Evolutionary conservation across 2,113 vertebrate species (phyloP).

Genomic region (Planiliza haematocheilus): DNA sequence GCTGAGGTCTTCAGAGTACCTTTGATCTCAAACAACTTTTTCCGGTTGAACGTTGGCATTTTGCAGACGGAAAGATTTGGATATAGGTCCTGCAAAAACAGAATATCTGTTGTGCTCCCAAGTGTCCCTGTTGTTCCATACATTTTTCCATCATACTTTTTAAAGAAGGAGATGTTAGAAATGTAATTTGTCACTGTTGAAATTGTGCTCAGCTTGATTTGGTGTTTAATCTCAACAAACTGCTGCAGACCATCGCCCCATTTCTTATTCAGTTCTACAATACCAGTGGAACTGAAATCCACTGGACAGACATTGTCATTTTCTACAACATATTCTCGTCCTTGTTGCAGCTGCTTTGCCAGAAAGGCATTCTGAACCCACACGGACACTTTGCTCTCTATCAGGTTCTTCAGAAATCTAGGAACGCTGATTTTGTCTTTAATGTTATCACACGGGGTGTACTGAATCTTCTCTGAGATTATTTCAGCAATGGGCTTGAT

Average conservation of each 20-base stretch:
- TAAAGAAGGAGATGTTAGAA: conserved; percentile 33
- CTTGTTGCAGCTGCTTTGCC: conserved; percentile 19
- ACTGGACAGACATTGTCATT: conserved; percentile 39
- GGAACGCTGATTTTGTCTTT: conserved; percentile 31
- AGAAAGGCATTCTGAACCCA: conserved; percentile 48
- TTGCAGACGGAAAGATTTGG: conserved; percentile 15
- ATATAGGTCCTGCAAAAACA: conserved; percentile 34
- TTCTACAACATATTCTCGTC: conserved; percentile 41
- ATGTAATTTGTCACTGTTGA: conserved; percentile 45
- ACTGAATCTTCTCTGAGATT: conserved; percentile 28
- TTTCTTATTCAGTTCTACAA: conserved; percentile 48
- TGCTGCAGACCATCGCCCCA: conserved; percentile 51
- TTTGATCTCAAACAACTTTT: conserved; percentile 41
- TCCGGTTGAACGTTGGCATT: conserved; percentile 44
- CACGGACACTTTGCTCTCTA: conserved; percentile 28
- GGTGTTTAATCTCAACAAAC: conserved; percentile 55
- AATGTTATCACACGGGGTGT: conserved; percentile 26
- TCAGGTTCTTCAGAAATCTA: conserved; percentile 22
- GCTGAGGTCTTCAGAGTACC: conserved; percentile 14
- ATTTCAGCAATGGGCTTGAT: conserved; percentile 22
- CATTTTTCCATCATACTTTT: conserved; percentile 38
- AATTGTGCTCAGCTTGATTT: conserved; percentile 44
- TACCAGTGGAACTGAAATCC: conserved; percentile 51
- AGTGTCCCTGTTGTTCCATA: conserved; percentile 52
- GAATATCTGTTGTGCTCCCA: conserved; percentile 25